These are phyloP conservation scores for Andrena flavipes DNA, from an alignment of 2,888 invertebrate genomes.

Conservation along the genomic window DNA sequence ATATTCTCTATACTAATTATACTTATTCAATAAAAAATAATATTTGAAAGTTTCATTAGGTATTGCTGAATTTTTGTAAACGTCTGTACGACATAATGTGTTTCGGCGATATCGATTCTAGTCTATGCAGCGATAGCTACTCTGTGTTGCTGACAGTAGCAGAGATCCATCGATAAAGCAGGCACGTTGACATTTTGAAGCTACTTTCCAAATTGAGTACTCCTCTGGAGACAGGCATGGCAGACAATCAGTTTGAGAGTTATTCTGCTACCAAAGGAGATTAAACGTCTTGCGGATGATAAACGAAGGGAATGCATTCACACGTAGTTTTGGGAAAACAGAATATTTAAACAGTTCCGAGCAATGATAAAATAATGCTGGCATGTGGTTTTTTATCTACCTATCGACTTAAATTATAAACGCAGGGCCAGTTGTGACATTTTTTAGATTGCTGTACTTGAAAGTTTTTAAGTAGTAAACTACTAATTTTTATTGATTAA, in stretches of 20 bases:
- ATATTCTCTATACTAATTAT: too few relatives aligned
- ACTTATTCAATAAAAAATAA: too few relatives aligned
- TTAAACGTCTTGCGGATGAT: conserved; percentile 8
- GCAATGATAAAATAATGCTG: too few relatives aligned
- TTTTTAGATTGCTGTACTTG: too few relatives aligned
- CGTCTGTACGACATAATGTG: not conserved
- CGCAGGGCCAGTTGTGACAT: too few relatives aligned
- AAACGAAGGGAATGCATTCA: not conserved
- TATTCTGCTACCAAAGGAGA: not conserved
- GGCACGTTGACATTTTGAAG: conserved; percentile 55
- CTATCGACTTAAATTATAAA: too few relatives aligned
- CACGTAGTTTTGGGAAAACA: not conserved
- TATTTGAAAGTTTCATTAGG: not conserved
- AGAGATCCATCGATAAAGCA: conserved; percentile 75
- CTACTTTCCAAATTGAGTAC: conserved; percentile 18
- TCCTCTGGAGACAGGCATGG: not conserved
- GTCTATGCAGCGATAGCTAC: conserved; percentile 11
- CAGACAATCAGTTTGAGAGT: conserved; percentile 18
- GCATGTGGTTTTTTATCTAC: too few relatives aligned
- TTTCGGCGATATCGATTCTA: conserved; percentile 39
- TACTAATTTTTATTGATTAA: too few relatives aligned
- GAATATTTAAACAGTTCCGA: too few relatives aligned
- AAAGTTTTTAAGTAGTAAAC: too few relatives aligned
- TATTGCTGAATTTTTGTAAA: not conserved
- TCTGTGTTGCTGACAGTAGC: conserved; percentile 63